Conservation (phyloP, 2,888 invertebrate species). For the Melinopterus prodromus region DNA sequence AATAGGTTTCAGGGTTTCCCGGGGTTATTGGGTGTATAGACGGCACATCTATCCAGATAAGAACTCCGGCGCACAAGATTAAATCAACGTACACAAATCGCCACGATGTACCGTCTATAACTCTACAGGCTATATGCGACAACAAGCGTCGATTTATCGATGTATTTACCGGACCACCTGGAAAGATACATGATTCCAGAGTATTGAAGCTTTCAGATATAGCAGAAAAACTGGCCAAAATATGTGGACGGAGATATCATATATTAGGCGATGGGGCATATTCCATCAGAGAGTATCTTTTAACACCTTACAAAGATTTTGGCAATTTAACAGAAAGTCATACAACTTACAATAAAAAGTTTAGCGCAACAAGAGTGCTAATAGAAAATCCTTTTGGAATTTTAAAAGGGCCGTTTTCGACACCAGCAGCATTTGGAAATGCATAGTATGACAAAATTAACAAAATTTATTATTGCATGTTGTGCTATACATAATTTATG, state of each 20-base stretch:
- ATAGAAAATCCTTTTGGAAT: constrained; percentile 52
- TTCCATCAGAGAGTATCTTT: constrained; percentile 43
- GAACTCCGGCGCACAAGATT: constrained; percentile 49
- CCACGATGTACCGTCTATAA: constrained; percentile 46
- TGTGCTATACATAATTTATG: constrained; percentile 49
- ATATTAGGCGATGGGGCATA: constrained; percentile 49
- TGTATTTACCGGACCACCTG: constrained; percentile 48
- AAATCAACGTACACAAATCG: constrained; percentile 51
- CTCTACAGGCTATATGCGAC: constrained; percentile 51
- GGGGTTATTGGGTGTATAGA: constrained; percentile 44
- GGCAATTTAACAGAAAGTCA: constrained; percentile 46
- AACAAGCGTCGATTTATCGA: constrained; percentile 46
- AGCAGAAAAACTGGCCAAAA: constrained; percentile 36
- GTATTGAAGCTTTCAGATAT: constrained; percentile 46
- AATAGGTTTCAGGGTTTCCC: constrained; percentile 40
- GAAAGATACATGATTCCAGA: constrained; percentile 50
- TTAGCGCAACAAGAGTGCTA: constrained; percentile 45
- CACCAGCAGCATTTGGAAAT: constrained; percentile 38
- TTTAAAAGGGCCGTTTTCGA: constrained; percentile 45
- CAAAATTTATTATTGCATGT: constrained; percentile 46
- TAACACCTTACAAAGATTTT: constrained; percentile 49
- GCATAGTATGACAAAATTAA: constrained; percentile 35
- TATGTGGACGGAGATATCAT: constrained; percentile 43
- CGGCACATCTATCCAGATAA: constrained; percentile 43
- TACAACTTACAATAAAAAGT: constrained; percentile 47